These are phyloP conservation scores for Hipposideros armiger DNA, from an alignment of 2,113 vertebrate species.

Conservation along the genomic window DNA sequence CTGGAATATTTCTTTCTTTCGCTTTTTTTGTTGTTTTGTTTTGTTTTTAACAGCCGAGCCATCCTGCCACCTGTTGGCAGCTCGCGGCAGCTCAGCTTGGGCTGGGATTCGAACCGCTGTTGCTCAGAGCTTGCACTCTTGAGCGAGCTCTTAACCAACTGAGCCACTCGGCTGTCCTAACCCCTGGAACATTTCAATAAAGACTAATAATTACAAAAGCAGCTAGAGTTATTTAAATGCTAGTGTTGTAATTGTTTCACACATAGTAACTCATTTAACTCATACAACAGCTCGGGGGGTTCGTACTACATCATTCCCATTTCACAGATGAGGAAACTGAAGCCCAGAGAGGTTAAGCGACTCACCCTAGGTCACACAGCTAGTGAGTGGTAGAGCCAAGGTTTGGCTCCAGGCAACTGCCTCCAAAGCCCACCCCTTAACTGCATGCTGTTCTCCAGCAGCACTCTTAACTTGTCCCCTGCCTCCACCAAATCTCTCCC, in stretches of 20 bases:
- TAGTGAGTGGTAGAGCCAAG: background rate
- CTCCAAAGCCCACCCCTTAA: background rate
- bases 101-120: too few species aligned
- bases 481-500: fast-evolving
- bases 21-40: too few species aligned
- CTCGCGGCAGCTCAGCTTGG: too few species aligned
- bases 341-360: background rate
- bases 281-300: background rate
- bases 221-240: too few species aligned
- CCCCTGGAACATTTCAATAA: background rate
- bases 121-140: too few species aligned
- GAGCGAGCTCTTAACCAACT: too few species aligned
- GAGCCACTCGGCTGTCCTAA: too few species aligned
- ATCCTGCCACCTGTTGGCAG: too few species aligned
- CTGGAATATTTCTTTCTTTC: too few species aligned
- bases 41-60: too few species aligned
- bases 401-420: background rate
- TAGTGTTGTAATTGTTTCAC: too few species aligned
- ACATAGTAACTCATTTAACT: fast-evolving
- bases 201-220: background rate
- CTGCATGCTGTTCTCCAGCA: background rate
- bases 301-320: background rate
- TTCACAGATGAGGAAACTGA: background rate
- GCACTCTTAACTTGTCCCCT: background rate
- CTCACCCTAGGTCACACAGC: background rate